Evolutionary conservation across 2,888 invertebrate species (phyloP).

Genomic region (Spisula subtruncata): DNA sequence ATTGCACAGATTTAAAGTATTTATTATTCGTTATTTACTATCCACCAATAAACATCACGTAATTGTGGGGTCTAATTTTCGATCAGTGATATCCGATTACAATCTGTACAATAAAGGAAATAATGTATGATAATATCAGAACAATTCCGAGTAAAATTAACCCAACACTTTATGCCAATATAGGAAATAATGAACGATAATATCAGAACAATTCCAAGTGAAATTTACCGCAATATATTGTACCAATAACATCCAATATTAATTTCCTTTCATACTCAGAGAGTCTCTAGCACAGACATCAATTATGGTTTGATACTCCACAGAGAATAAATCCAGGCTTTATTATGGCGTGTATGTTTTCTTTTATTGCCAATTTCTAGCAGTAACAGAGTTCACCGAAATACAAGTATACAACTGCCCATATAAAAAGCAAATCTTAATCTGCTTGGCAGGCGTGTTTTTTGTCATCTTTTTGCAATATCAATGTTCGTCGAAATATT

Average conservation of each 20-base stretch:
- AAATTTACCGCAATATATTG: slow-evolving; percentile 13
- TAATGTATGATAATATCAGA: slow-evolving; percentile 1
- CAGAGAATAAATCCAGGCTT: background rate
- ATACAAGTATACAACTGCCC: too few species aligned
- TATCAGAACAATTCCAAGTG: background rate
- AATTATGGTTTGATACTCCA: too few species aligned
- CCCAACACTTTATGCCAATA: too few species aligned
- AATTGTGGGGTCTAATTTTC: background rate
- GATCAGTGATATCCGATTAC: background rate
- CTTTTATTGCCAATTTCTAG: background rate
- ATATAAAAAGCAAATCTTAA: too few species aligned
- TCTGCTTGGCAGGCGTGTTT: too few species aligned
- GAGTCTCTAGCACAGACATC: background rate
- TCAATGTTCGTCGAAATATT: too few species aligned
- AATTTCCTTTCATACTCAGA: background rate
- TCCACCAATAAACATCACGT: background rate
- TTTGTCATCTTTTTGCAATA: too few species aligned
- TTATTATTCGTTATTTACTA: too few species aligned
- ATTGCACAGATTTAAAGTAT: too few species aligned
- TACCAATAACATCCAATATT: background rate
- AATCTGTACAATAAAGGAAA: background rate
- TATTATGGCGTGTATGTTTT: background rate
- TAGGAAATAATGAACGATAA: background rate
- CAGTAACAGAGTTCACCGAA: too few species aligned
- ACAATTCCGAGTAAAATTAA: slow-evolving; percentile 1